Evolutionary conservation across 1,140 invertebrate genomes (phyloP).

Genomic region (Drosophila arawakana): DNA sequence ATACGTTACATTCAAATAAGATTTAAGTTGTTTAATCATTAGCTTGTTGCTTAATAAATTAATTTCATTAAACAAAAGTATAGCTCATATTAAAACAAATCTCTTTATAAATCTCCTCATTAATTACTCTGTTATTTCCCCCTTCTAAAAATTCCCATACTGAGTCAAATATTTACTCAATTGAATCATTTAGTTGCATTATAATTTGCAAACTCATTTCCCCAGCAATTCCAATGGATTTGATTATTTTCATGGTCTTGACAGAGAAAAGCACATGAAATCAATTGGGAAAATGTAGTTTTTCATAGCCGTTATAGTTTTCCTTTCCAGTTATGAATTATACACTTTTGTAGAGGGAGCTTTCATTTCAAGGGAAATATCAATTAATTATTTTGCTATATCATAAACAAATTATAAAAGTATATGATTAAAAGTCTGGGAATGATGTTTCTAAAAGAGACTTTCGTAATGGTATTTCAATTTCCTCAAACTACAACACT

Average conservation of each 20-base stretch:
- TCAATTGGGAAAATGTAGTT: constrained; percentile 55
- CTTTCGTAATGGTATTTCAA: too few species aligned
- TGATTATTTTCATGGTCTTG: constrained; percentile 61
- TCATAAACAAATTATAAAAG: too few species aligned
- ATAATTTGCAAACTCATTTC: constrained; percentile 44
- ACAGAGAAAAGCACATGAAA: constrained; percentile 23
- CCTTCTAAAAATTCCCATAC: constrained; percentile 1
- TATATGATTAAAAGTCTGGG: too few species aligned
- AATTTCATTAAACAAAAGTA: not conserved
- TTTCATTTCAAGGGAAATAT: not conserved
- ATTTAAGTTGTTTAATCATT: too few species aligned
- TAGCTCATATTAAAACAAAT: not conserved
- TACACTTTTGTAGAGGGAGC: not conserved
- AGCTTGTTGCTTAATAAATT: not conserved
- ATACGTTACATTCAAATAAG: too few species aligned
- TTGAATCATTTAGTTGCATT: constrained; percentile 29
- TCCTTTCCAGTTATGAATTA: constrained; percentile 55
- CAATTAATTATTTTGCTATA: too few species aligned
- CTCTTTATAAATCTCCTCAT: constrained; percentile 1
- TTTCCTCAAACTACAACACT: too few species aligned
- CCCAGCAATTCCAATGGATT: constrained; percentile 60
- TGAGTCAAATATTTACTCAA: constrained; percentile 32
- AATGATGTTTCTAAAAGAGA: too few species aligned
- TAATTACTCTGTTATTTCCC: constrained; percentile 10
- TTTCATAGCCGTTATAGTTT: constrained; percentile 6